Base-by-base conservation (phyloP, 2,113 vertebrate species). In the Alaudala cheleensis region DNA sequence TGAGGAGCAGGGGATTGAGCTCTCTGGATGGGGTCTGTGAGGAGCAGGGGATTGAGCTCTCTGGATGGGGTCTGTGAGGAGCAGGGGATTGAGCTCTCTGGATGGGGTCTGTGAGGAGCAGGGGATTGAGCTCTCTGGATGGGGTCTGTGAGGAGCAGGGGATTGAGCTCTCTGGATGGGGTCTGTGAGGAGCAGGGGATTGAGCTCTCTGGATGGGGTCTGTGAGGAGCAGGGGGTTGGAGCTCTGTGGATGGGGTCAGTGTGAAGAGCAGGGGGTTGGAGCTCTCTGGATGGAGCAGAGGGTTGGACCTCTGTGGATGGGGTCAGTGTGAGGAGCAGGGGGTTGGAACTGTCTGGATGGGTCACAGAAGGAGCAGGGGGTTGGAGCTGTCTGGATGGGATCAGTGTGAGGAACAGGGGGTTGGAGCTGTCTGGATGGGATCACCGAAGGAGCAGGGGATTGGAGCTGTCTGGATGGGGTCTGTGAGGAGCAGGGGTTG, bases 51-150 rank as follows among this genome's bases (percentile, higher is more conserved):
- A n/a, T n/a, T n/a, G n/a, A n/a, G n/a, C n/a, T n/a, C n/a, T n/a
- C n/a, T n/a, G n/a, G n/a, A n/a, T n/a, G n/a, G n/a, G n/a, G n/a
- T n/a, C n/a, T n/a, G n/a, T n/a, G n/a, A n/a, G n/a, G n/a, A n/a
- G n/a, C n/a, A n/a, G n/a, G n/a, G n/a, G n/a, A n/a, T n/a, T n/a
- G n/a, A n/a, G n/a, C n/a, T n/a, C n/a, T n/a, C n/a, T n/a, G n/a
- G n/a, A n/a, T n/a, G n/a, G n/a, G n/a, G n/a, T n/a, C n/a, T n/a
- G n/a, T n/a, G n/a, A n/a, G n/a, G n/a, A n/a, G n/a, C n/a, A n/a
- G n/a, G n/a, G n/a, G n/a, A n/a, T n/a, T n/a, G 69, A 37, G 26
- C 5, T 0, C 2, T 6, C 4, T 2, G 72, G 42, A 6, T 19
- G 47, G n/a, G n/a, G n/a, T n/a, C n/a, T n/a, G n/a, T n/a, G n/a